Base-by-base conservation (phyloP, 2,888 invertebrate genomes). In the Drosophila atripex region DNA sequence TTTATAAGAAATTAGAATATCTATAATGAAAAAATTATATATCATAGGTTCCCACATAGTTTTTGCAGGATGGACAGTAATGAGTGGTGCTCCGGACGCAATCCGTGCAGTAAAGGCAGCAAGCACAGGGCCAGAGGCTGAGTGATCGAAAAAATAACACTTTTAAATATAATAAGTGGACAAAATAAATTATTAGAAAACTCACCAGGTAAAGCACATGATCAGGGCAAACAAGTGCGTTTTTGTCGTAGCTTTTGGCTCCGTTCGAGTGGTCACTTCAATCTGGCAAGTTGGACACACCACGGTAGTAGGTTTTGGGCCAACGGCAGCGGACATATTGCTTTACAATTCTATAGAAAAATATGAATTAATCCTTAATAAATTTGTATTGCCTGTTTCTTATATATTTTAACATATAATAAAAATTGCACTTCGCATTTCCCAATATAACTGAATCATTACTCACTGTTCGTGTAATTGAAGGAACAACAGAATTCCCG, bases 1-100 rank as follows among this genome's bases (percentile, higher is more conserved):
- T 7, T 8, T 30, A 30, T 30, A 30, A 30, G 11, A 30, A 30
- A 28, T 8, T 7, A 9, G 8, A 8, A 28, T 28, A 28, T 1
- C 0, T 11, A 11, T 30, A 0, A 9, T 8, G 14, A 25, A 25
- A 25, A 25, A 1, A 25, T 7, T 25, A 1, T 25, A 6, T 2
- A 25, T 25, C 84, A 75, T 92, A 93, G 43, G 91, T 91, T 66
- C 94, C 94, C 35, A 94, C 80, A 72, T 90, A 93, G 0, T 93
- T 89, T 52, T 92, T 92, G 80, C 94, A 94, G 63, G 92, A 92
- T 0, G 93, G 93, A 57, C 94, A 94, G 72, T 92, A 93, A 75
- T 94, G 94, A 47, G 93, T 92, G 4, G 91, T 90, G 74, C 92
- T 93, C 68, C 92, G 92, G 66, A 93, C 93, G 14, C 93, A 92